Conservation (phyloP, 1,140 invertebrate species). For the Arctopsyche grandis region DNA sequence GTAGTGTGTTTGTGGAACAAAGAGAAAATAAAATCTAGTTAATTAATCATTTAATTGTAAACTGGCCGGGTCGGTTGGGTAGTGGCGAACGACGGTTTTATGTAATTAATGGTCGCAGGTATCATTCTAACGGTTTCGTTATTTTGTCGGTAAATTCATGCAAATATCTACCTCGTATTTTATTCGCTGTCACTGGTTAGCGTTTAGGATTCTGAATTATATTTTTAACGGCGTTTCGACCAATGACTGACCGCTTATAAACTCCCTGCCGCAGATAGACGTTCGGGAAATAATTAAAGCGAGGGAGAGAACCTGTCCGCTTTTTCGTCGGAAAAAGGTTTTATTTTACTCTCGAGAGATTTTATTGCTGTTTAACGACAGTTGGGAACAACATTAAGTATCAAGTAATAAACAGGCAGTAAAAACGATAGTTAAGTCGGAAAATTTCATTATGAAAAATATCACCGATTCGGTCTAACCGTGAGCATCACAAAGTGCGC, state of each 20-base stretch:
- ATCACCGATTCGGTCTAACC: neutral
- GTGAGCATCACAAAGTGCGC: neutral
- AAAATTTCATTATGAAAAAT: slow-evolving; percentile 37
- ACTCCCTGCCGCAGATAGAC: slow-evolving; percentile 1
- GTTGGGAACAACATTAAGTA: slow-evolving; percentile 36
- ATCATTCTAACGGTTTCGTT: slow-evolving; percentile 3
- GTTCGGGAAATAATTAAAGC: slow-evolving; percentile 37
- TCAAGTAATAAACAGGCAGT: slow-evolving; percentile 38
- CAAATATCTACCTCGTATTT: neutral
- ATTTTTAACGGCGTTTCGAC: slow-evolving; percentile 16
- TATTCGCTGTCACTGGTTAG: neutral
- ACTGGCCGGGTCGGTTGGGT: neutral
- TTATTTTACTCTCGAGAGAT: slow-evolving; percentile 28
- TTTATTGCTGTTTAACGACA: slow-evolving; percentile 40
- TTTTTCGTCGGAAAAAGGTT: slow-evolving; percentile 28
- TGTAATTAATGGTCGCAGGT: neutral
- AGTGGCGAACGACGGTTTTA: neutral
- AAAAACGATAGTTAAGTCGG: slow-evolving; percentile 37
- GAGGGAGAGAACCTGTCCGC: neutral
- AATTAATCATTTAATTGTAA: neutral
- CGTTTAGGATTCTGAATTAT: no score
- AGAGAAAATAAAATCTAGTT: neutral
- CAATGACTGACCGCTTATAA: neutral
- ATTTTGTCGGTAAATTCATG: slow-evolving; percentile 8
- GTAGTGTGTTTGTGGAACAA: no score